Conservation (phyloP, 2,888 invertebrate species). For the Empis stercorea region DNA sequence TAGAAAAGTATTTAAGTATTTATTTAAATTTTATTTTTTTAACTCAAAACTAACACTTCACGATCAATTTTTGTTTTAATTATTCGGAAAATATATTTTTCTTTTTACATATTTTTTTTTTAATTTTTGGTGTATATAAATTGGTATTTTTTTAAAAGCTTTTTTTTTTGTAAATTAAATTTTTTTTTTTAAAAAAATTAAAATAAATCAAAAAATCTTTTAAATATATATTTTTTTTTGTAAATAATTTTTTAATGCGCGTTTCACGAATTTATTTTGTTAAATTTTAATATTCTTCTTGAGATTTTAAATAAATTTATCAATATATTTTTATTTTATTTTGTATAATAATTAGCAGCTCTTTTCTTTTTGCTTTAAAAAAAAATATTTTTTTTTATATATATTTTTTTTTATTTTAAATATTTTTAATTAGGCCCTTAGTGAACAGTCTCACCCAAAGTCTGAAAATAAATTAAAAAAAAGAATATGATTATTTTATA, state of each 20-base stretch:
- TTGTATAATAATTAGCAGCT: conserved; percentile 11
- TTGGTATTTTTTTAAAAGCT: not conserved
- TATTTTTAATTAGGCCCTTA: conserved; percentile 18
- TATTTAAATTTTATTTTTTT: not conserved
- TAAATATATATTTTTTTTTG: conserved; percentile 9
- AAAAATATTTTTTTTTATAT: conserved; percentile 8
- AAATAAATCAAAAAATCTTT: conserved; percentile 7
- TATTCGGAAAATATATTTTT: not conserved
- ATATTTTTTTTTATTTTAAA: conserved; percentile 2
- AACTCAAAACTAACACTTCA: not conserved
- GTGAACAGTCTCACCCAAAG: conserved; percentile 26
- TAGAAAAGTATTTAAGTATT: not conserved
- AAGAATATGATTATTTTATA: not conserved
- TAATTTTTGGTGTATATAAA: conserved; percentile 4
- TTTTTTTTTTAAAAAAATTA: conserved; percentile 8
- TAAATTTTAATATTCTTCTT: not conserved
- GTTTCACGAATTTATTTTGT: not conserved
- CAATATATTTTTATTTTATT: not conserved
- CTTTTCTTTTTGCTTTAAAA: conserved; percentile 11
- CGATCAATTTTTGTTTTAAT: not conserved
- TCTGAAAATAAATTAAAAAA: conserved; percentile 14
- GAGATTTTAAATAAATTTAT: not conserved
- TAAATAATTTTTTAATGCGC: not conserved
- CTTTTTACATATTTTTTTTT: not conserved
- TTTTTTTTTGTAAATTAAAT: conserved; percentile 6